Percentiles rank a stretch among this genome's conserved stretches.
phyloP scores from a whole-genome alignment of 1,140 invertebrate genomes.

The Wasmannia auropunctata region DNA sequence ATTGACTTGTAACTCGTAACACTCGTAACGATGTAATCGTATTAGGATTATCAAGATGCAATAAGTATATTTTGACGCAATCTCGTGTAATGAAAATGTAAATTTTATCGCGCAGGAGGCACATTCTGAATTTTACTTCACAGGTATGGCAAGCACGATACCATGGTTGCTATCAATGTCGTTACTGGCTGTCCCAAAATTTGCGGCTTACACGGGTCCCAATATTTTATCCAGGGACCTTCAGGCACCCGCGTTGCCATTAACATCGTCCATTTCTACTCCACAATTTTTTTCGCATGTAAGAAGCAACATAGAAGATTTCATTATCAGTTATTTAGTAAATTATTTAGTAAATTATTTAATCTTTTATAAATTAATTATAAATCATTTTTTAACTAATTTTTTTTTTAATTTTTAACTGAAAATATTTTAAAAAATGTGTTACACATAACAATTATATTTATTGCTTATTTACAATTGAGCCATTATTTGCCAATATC shows the following conservation, averaged over 20 bases:
- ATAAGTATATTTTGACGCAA: neutral
- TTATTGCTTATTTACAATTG: neutral
- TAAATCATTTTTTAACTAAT: neutral
- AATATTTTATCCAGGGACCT: constrained; percentile 77
- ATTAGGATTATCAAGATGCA: neutral
- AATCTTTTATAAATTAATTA: neutral
- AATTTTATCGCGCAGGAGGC: neutral
- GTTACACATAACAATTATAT: neutral
- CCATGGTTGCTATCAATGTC: constrained; percentile 83
- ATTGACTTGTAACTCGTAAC: neutral
- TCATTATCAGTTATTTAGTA: neutral
- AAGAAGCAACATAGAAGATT: neutral
- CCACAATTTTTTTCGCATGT: constrained; percentile 41
- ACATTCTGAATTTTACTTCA: constrained; percentile 36
- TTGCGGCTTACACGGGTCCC: constrained; percentile 71
- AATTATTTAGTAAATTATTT: neutral
- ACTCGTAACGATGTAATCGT: neutral
- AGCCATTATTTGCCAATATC: neutral
- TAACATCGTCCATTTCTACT: constrained; percentile 9
- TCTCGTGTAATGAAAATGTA: neutral
- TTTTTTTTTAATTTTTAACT: neutral
- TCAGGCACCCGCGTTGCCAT: constrained; percentile 73
- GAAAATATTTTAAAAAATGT: neutral
- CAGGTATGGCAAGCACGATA: constrained; percentile 79
- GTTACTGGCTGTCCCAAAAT: constrained; percentile 78